Percentiles rank a stretch among this genome's conserved stretches.
These are phyloP conservation scores for Calosoma granatense DNA, from an alignment of 1,140 invertebrate genomes.

Conservation along the genomic window DNA sequence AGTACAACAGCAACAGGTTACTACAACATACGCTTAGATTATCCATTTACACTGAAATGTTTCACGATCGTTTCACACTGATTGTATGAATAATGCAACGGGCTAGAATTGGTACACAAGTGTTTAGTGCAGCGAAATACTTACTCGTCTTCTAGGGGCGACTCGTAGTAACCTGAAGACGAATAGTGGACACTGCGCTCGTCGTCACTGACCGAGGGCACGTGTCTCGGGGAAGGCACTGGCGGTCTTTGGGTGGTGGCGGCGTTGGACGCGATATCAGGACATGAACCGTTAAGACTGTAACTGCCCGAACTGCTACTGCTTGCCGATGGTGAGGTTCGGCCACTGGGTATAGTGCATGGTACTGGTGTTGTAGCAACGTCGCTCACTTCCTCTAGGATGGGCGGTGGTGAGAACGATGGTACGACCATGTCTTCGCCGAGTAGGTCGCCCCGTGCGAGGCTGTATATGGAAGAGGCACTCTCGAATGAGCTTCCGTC, in stretches of 20 bases:
- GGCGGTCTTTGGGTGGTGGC: constrained; percentile 26
- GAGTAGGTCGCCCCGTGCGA: constrained; percentile 56
- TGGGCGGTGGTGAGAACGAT: constrained; percentile 31
- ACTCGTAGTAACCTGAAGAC: constrained; percentile 69
- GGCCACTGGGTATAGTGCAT: constrained; percentile 33
- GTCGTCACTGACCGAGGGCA: constrained; percentile 48
- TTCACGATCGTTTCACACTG: no score
- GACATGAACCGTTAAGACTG: constrained; percentile 46
- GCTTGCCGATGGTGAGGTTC: constrained; percentile 41
- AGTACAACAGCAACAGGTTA: neutral
- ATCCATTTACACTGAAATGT: neutral
- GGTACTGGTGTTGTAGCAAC: constrained; percentile 37
- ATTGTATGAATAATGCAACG: neutral
- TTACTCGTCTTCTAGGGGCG: constrained; percentile 60
- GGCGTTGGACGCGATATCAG: constrained; percentile 31
- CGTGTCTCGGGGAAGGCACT: constrained; percentile 30
- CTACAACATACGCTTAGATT: no score
- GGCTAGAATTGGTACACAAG: no score
- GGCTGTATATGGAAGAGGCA: constrained; percentile 65
- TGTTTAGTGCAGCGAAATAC: constrained; percentile 14
- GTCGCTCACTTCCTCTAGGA: constrained; percentile 40
- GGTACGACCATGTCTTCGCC: constrained; percentile 46
- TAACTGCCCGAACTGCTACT: constrained; percentile 58
- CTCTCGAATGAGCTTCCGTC: constrained; percentile 73
- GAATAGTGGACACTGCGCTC: constrained; percentile 60